Evolutionary conservation across 2,888 invertebrate genomes (phyloP).

Genomic region (Penaeus monodon): DNA sequence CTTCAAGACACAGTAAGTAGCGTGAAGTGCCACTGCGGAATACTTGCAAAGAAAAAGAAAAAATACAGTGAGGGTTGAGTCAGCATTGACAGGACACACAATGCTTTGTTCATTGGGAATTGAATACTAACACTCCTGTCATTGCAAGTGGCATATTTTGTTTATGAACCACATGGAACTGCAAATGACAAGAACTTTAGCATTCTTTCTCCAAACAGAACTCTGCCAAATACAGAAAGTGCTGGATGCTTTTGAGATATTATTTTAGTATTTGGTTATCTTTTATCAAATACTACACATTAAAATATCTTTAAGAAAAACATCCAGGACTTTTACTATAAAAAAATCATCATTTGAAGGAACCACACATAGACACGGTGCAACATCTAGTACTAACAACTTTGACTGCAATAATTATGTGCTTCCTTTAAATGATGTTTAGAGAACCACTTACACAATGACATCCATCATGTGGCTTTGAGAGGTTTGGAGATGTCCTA

Average conservation of each 20-base stretch:
- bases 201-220: slow-evolving; percentile 27
- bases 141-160: neutral
- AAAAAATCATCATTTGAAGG: slow-evolving; percentile 39
- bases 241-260: slow-evolving; percentile 27
- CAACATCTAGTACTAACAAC: neutral
- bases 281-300: neutral
- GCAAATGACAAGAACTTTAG: slow-evolving; percentile 14
- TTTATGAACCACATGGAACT: neutral
- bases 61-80: slow-evolving; percentile 56
- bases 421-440: slow-evolving; percentile 37
- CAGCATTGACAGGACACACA: slow-evolving; percentile 47
- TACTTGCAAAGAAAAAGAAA: slow-evolving; percentile 57
- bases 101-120: slow-evolving; percentile 44
- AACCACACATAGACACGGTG: slow-evolving; percentile 16
- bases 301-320: slow-evolving; percentile 3
- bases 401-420: slow-evolving; percentile 2
- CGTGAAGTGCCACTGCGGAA: slow-evolving; percentile 65
- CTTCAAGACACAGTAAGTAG: slow-evolving; percentile 64
- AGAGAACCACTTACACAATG: slow-evolving; percentile 38
- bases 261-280: too few relatives aligned
- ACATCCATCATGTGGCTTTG: slow-evolving; percentile 31
- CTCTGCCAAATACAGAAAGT: slow-evolving; percentile 17
- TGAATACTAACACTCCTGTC: slow-evolving; percentile 18
- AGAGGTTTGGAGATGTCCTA: slow-evolving; percentile 21
- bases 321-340: slow-evolving; percentile 32